Conservation (phyloP, 35 echinoderm and acorn worm species). For the Anneissia japonica region DNA sequence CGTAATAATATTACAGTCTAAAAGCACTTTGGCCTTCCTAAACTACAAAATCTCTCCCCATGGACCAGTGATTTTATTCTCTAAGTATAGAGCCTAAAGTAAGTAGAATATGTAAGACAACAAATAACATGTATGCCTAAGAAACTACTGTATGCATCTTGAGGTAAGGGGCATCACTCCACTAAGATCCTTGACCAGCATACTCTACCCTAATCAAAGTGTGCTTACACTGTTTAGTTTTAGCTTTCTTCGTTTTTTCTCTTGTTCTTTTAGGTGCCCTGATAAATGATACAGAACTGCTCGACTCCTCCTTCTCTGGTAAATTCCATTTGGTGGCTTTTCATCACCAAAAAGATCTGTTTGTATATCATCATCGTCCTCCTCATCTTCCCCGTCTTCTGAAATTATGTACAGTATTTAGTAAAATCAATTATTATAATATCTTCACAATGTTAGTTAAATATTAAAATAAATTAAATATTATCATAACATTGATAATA, state of each 20-base stretch:
- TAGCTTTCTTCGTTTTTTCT: constrained; percentile 83
- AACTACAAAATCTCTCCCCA: too few relatives aligned
- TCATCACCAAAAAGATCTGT: constrained; percentile 45
- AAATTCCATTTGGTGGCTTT: constrained; percentile 79
- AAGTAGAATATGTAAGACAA: too few relatives aligned
- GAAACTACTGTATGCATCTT: too few relatives aligned
- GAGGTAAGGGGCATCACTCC: too few relatives aligned
- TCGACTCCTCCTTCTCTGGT: constrained; percentile 89
- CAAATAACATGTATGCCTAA: too few relatives aligned
- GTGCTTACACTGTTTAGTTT: constrained; percentile 92
- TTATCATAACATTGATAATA: too few relatives aligned
- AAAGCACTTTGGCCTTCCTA: too few relatives aligned
- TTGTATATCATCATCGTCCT: constrained; percentile 43
- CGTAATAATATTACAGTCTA: too few relatives aligned
- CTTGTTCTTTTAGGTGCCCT: constrained; percentile 92
- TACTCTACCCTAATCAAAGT: too few relatives aligned
- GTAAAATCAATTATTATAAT: background rate
- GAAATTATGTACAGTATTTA: background rate
- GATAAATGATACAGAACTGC: constrained; percentile 97
- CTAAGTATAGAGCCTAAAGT: too few relatives aligned
- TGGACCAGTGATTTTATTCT: too few relatives aligned
- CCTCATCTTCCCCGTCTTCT: constrained; percentile 12
- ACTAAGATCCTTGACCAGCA: too few relatives aligned
- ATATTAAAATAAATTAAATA: background rate
- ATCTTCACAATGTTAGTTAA: background rate